Percentiles rank a stretch among this genome's conserved stretches.
phyloP scores from a whole-genome alignment of 1,140 invertebrate genomes.

The Neuroterus valhalla region DNA sequence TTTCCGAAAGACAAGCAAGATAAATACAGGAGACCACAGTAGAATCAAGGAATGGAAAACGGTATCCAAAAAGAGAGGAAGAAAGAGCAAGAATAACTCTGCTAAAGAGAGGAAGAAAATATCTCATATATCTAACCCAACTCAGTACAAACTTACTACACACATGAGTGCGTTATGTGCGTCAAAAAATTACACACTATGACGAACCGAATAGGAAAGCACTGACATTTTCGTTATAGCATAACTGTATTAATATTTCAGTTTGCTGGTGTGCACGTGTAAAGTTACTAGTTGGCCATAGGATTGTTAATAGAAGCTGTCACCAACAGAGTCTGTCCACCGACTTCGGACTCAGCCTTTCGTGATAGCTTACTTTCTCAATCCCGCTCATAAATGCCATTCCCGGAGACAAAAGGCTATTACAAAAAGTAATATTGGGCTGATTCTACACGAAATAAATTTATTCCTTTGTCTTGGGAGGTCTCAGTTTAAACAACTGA shows the following conservation, averaged over 20 bases:
- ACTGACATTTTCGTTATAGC: constrained; percentile 19
- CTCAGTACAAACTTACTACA: constrained; percentile 51
- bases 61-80: constrained; percentile 13
- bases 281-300: neutral
- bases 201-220: constrained; percentile 58
- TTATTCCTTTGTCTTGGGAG: no score
- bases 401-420: neutral
- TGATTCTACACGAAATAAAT: no score
- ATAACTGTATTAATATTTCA: neutral
- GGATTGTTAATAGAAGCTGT: constrained; percentile 8
- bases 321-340: neutral
- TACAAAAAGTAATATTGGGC: neutral
- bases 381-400: neutral
- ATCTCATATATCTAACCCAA: constrained; percentile 50
- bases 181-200: constrained; percentile 52
- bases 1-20: constrained; percentile 40
- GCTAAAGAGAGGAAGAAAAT: constrained; percentile 44
- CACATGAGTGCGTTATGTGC: constrained; percentile 48
- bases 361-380: neutral
- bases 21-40: constrained; percentile 25
- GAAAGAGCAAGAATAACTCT: neutral
- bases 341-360: neutral
- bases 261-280: neutral
- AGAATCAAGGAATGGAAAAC: constrained; percentile 31
- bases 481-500: no score